phyloP scores from a whole-genome alignment of 2,113 vertebrate species.

The Mixornis gularis region DNA sequence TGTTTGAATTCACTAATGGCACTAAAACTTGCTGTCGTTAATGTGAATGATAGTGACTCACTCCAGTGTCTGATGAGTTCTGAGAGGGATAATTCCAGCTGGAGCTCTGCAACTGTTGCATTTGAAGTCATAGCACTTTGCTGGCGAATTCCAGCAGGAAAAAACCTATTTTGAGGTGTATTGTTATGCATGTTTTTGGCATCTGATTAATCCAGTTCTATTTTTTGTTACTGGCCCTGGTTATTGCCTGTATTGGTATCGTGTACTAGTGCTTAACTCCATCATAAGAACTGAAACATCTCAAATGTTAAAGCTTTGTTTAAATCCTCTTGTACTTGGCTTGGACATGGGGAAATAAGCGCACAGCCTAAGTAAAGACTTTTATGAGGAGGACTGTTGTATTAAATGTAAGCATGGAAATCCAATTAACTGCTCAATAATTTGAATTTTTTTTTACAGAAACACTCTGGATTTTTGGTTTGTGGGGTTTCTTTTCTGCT shows the following conservation, averaged over 20 bases:
- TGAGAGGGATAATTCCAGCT: slow-evolving; percentile 60
- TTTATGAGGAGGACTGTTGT: background rate
- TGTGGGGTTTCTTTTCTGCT: background rate
- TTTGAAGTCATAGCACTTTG: slow-evolving; percentile 52
- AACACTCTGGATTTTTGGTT: background rate
- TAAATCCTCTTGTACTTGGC: slow-evolving; percentile 11
- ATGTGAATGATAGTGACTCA: slow-evolving; percentile 65
- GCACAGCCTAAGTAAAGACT: background rate
- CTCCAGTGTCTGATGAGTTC: slow-evolving; percentile 50
- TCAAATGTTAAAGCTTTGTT: slow-evolving; percentile 47
- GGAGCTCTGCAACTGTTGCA: slow-evolving; percentile 62
- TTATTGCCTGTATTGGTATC: background rate
- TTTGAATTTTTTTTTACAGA: background rate
- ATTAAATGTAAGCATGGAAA: background rate
- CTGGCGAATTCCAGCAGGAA: slow-evolving; percentile 44
- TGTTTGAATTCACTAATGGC: slow-evolving; percentile 55
- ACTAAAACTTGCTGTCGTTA: slow-evolving; percentile 62
- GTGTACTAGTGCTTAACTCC: background rate
- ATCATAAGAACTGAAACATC: background rate
- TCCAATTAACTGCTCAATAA: background rate
- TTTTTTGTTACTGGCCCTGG: background rate
- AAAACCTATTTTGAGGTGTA: slow-evolving; percentile 32
- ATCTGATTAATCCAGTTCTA: slow-evolving; percentile 49
- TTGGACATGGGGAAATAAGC: background rate
- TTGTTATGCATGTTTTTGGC: slow-evolving; percentile 47